These are phyloP conservation scores for Brachionus rubens DNA, from an alignment of 1,140 invertebrate genomes.

Conservation along the genomic window DNA sequence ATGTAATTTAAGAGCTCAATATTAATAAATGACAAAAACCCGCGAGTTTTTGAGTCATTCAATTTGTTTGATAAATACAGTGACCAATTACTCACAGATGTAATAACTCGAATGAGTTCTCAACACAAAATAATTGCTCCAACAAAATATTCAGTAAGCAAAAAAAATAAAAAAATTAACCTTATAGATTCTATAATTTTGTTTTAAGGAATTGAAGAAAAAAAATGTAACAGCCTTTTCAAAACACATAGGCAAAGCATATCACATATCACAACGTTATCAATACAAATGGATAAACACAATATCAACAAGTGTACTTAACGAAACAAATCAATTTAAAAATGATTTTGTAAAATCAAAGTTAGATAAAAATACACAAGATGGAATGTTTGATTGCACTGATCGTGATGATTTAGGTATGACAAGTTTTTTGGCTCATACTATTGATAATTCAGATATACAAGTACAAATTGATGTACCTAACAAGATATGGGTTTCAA, in stretches of 20 bases:
- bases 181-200: not conserved
- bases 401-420: constrained; percentile 40
- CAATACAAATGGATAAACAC: constrained; percentile 37
- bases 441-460: constrained; percentile 23
- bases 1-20: constrained; percentile 12
- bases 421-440: constrained; percentile 41
- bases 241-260: constrained; percentile 32
- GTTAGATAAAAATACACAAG: not conserved
- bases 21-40: constrained; percentile 43
- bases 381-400: constrained; percentile 31
- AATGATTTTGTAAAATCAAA: not conserved
- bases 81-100: constrained; percentile 26
- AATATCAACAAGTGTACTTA: not conserved
- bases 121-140: constrained; percentile 44
- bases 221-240: constrained; percentile 42
- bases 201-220: constrained; percentile 10
- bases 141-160: constrained; percentile 38
- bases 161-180: not conserved
- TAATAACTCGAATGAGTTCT: constrained; percentile 40
- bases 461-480: constrained; percentile 46
- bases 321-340: constrained; percentile 17
- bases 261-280: constrained; percentile 40
- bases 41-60: constrained; percentile 28
- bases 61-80: constrained; percentile 41
- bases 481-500: constrained; percentile 42